A percentile compares a stretch with the other conserved stretches of the same genome.
Evolutionary conservation across 1,140 invertebrate genomes (phyloP).

Genomic region (Zaprionus camerounensis): DNA sequence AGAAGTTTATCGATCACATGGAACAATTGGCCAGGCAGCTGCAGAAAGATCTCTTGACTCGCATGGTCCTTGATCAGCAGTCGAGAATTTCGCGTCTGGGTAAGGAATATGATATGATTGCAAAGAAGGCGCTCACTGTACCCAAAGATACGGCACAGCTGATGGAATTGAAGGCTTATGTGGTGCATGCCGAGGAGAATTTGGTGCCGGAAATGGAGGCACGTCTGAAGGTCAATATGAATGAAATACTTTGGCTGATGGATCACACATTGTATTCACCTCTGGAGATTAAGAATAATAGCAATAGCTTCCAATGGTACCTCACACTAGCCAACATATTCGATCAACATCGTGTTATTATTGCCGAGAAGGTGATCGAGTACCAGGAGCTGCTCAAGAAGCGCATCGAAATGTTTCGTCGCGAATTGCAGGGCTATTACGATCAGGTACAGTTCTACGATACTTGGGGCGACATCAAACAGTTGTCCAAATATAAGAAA

Average conservation of each 20-base stretch:
- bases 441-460: slow-evolving; percentile 94
- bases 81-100: slow-evolving; percentile 89
- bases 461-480: slow-evolving; percentile 94
- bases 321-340: slow-evolving; percentile 91
- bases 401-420: slow-evolving; percentile 71
- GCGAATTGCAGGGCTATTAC: slow-evolving; percentile 92
- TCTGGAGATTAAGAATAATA: slow-evolving; percentile 94
- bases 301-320: slow-evolving; percentile 94
- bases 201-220: slow-evolving; percentile 91
- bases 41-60: slow-evolving; percentile 88
- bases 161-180: slow-evolving; percentile 92
- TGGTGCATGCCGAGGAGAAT: slow-evolving; percentile 89
- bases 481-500: slow-evolving; percentile 93
- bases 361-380: slow-evolving; percentile 92
- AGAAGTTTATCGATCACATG: slow-evolving; percentile 91
- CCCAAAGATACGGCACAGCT: slow-evolving; percentile 93
- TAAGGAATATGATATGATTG: slow-evolving; percentile 93
- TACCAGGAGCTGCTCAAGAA: slow-evolving; percentile 92
- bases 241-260: slow-evolving; percentile 86
- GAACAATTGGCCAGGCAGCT: slow-evolving; percentile 88
- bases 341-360: slow-evolving; percentile 91
- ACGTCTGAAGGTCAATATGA: slow-evolving; percentile 86
- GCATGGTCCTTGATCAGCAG: slow-evolving; percentile 93
- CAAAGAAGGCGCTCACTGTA: slow-evolving; percentile 90
- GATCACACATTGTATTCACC: slow-evolving; percentile 92